phyloP scores from a whole-genome alignment of 2,113 vertebrate genomes.

The Corydoras sp. region DNA sequence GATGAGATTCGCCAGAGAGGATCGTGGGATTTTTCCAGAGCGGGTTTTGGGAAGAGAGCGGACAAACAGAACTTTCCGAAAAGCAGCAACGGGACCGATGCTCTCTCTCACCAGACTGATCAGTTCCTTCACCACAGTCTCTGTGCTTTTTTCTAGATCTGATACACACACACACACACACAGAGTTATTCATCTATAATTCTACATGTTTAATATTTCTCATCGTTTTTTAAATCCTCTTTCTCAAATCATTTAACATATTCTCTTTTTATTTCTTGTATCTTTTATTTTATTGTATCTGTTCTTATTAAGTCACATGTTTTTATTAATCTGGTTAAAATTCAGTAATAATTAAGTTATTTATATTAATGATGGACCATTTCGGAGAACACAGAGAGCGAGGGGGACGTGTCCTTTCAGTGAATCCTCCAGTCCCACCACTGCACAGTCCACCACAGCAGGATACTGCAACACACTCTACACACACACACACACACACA shows the following conservation, averaged over 20 bases:
- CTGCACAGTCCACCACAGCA: constrained; percentile 85
- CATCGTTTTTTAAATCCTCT: constrained; percentile 42
- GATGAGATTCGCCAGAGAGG: constrained; percentile 76
- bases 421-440: constrained; percentile 84
- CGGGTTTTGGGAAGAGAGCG: constrained; percentile 85
- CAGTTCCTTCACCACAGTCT: constrained; percentile 69
- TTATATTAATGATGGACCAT: constrained; percentile 59
- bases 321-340: no score
- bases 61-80: constrained; percentile 82
- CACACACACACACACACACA: constrained; percentile 6
- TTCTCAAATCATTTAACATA: not conserved
- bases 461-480: constrained; percentile 79
- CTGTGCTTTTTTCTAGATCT: constrained; percentile 65
- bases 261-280: constrained; percentile 45
- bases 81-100: constrained; percentile 88
- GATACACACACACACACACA: constrained; percentile 21
- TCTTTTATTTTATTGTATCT: constrained; percentile 42
- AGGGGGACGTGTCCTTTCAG: constrained; percentile 88
- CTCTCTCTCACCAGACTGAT: constrained; percentile 73
- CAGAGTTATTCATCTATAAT: not conserved
- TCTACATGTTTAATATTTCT: not conserved
- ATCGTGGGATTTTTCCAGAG: constrained; percentile 91
- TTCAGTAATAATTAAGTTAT: not conserved
- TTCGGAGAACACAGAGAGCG: constrained; percentile 82
- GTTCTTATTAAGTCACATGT: no score